Evolutionary conservation across 2,113 vertebrate genomes (phyloP).

Genomic region (Cyanoliseus patagonus): DNA sequence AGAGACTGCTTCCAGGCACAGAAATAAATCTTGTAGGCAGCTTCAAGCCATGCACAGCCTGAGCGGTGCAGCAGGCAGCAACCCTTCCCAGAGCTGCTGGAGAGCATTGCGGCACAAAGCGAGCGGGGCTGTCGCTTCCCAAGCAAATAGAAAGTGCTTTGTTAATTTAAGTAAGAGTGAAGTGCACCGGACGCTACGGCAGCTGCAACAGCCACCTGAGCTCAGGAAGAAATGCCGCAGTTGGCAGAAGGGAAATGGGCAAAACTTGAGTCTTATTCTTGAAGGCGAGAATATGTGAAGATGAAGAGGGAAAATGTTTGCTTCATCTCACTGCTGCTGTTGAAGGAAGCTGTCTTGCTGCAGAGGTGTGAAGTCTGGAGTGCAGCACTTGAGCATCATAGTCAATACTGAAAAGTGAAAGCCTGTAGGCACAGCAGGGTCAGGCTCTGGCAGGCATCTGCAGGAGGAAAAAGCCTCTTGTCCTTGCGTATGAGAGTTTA

Average conservation of each 20-base stretch:
- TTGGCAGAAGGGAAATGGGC: not conserved
- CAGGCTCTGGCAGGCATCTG: not conserved
- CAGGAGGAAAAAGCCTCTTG: not conserved
- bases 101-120: not conserved
- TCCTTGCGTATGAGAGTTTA: not conserved
- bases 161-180: not conserved
- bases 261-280: not conserved
- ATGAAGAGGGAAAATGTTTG: not conserved
- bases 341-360: not conserved
- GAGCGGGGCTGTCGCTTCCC: not conserved
- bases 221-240: not conserved
- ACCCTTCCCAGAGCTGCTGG: not conserved
- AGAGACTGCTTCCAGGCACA: not conserved
- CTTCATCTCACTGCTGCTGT: fast-evolving
- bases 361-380: not conserved
- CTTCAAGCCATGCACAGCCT: not conserved
- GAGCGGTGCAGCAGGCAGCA: not conserved
- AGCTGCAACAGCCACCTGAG: not conserved
- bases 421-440: not conserved
- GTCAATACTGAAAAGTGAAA: not conserved
- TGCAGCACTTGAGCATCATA: fast-evolving
- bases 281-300: not conserved
- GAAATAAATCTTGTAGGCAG: conserved; percentile 6
- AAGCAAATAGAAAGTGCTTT: not conserved
- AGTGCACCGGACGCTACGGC: not conserved